A percentile compares a stretch with the other conserved stretches of the same genome.
phyloP scores from a whole-genome alignment of 2,113 vertebrate species.

The Procavia capensis region DNA sequence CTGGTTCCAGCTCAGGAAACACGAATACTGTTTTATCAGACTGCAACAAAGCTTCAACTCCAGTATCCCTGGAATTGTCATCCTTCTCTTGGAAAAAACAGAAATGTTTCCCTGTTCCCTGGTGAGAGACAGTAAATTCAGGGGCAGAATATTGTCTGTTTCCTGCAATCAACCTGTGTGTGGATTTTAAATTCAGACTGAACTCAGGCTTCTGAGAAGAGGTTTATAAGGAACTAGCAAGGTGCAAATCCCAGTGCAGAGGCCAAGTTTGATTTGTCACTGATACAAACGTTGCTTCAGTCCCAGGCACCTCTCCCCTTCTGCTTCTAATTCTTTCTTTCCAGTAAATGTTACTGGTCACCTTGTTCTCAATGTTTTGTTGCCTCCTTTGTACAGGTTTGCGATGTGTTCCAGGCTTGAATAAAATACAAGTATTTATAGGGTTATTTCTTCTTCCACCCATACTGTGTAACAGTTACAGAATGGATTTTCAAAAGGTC shows the following conservation, averaged over 20 bases:
- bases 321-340: conserved; percentile 36
- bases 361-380: neutral
- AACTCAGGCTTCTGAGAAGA: neutral
- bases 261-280: conserved; percentile 35
- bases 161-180: neutral
- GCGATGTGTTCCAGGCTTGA: neutral
- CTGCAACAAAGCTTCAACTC: neutral
- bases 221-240: conserved; percentile 19
- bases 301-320: neutral
- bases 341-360: neutral
- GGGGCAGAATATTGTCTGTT: conserved; percentile 17
- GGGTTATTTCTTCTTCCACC: neutral
- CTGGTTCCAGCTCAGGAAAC: neutral
- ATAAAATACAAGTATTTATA: neutral
- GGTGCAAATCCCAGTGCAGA: conserved; percentile 8
- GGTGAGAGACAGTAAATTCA: conserved; percentile 47
- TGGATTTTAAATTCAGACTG: conserved; percentile 40
- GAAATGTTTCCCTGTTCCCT: neutral
- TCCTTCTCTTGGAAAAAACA: neutral
- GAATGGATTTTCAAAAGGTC: neutral
- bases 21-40: neutral
- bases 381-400: neutral
- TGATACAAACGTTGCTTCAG: neutral
- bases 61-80: conserved; percentile 11
- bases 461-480: neutral